Evolutionary conservation across 30 jellyfish, hydroid and myxozoan genomes (phyloP).

Genomic region (Aurelia sp.): DNA sequence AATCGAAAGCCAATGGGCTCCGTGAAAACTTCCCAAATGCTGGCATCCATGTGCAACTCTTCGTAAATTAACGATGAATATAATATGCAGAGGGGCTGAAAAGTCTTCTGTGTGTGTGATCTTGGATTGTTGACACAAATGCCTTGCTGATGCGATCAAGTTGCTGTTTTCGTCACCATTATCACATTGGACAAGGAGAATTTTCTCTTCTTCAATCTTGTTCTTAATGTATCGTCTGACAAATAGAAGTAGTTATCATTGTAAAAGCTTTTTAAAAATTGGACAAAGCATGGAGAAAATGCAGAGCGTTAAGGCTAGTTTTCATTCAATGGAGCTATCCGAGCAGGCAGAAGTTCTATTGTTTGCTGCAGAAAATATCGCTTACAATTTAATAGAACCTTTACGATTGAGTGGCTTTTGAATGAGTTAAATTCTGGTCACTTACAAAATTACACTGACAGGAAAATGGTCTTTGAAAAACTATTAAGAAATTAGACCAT

Average conservation of each 20-base stretch:
- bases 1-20: conserved; percentile 68
- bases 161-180: conserved; percentile 59
- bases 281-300: too few relatives aligned
- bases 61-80: conserved; percentile 35
- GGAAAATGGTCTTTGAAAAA: too few relatives aligned
- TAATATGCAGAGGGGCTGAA: conserved; percentile 17
- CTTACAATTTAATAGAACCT: too few relatives aligned
- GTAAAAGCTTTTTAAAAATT: too few relatives aligned
- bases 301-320: too few relatives aligned
- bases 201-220: conserved; percentile 4
- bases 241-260: not conserved
- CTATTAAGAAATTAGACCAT: too few relatives aligned
- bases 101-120: conserved; percentile 5
- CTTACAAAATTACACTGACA: too few relatives aligned
- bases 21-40: conserved; percentile 58
- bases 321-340: too few relatives aligned
- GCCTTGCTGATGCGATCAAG: conserved; percentile 80
- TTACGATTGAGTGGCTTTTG: too few relatives aligned
- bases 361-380: too few relatives aligned
- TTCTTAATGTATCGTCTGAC: conserved; percentile 46
- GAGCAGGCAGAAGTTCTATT: too few relatives aligned
- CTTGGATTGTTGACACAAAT: conserved; percentile 58
- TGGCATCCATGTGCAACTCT: conserved; percentile 61
- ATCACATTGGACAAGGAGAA: conserved; percentile 66
- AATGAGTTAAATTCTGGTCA: too few relatives aligned